Conservation (phyloP, 2,797 vertebrate genomes). For the Cheirogaleus major region DNA sequence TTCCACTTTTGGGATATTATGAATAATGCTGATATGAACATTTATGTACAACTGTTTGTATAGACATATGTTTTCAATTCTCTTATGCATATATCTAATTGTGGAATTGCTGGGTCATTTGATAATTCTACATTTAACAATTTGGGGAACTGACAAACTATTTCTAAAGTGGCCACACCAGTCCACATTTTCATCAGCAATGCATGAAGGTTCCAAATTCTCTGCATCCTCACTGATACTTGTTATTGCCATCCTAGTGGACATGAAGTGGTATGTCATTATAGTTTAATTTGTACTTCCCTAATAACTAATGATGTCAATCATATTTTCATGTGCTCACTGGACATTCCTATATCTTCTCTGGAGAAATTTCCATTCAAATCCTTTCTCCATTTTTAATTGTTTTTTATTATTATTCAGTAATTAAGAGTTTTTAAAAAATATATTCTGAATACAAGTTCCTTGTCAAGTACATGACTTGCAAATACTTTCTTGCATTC, state of each 20-base stretch:
- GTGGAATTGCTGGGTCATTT: neutral
- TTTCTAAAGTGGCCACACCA: conserved; percentile 13
- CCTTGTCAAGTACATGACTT: neutral
- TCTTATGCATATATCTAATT: neutral
- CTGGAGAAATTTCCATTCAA: neutral
- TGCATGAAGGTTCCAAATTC: neutral
- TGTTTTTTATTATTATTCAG: conserved; percentile 14
- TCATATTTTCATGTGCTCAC: neutral
- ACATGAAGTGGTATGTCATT: neutral
- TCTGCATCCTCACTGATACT: neutral
- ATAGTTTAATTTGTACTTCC: neutral
- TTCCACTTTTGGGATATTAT: neutral
- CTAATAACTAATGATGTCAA: neutral
- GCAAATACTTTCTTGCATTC: neutral
- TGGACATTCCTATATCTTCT: neutral
- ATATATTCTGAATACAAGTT: neutral
- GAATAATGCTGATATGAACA: neutral
- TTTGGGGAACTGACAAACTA: conserved; percentile 6
- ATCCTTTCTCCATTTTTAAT: neutral
- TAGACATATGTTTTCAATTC: neutral
- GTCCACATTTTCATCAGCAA: neutral
- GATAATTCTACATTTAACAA: neutral
- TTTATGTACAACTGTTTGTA: neutral
- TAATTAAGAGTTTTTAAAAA: neutral
- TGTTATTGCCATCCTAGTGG: neutral